Base-by-base conservation (phyloP, 2,113 vertebrate genomes). In the Zosterops lateralis region DNA sequence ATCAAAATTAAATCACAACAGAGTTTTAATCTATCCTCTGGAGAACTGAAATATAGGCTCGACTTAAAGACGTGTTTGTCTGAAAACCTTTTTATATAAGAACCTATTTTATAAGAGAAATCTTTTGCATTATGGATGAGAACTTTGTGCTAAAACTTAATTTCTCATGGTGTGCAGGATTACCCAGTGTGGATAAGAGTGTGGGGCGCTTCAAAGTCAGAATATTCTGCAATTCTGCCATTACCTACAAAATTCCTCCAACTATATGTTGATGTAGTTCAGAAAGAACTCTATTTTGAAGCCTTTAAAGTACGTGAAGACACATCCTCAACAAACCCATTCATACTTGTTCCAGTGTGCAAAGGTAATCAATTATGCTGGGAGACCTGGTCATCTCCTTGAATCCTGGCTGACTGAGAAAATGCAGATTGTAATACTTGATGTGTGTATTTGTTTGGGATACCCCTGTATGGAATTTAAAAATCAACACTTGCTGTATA, bases 351-450 rank as follows among this genome's bases (percentile, higher is more conserved):
- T 79, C 22, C 50, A 26, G 17, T 28, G 6, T 44, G 25, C 57
- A 57, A 72, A 65, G 26, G 31, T 56, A 42, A 72, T 42, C 9
- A 64, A 14, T 22, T 31, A 42, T 50, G 19, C 34, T 72, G 24
- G 0, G 0, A 34, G 14, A 56, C 42, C 14, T 50, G 25, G 50
- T 17, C 7, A 47, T 29, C 9, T 9, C 11, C 9, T 17, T 26
- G 20, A 31, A 25, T 42, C 31, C 7, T 31, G 57, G 19, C 40
- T 71, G 48, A 34, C 20, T n/a, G 29, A 47, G 34, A 56, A 70
- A 61, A 64, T 40, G 17, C 1, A 7, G 1, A 1, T 32, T 9
- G 7, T 40, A 34, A 47, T 29, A 70, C 0, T 1, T 62, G 25
- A 14, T 2, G 5, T 3, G 6, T 28, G 18, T 17, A 14, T 25